phyloP scores from a whole-genome alignment of 2,888 invertebrate species.

The Pachydiplax longipennis region DNA sequence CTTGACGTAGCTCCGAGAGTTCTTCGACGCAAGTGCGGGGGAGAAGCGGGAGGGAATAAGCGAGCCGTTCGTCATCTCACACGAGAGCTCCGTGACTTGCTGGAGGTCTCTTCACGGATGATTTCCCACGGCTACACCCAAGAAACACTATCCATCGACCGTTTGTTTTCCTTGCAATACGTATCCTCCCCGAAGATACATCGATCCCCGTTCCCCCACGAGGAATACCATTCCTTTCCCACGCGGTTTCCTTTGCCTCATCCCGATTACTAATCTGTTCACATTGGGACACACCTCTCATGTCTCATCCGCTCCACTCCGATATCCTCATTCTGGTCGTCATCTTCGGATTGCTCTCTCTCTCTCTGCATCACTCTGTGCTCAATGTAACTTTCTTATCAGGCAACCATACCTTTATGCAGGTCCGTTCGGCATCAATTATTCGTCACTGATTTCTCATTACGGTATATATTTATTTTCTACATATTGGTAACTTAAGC shows the following conservation, averaged over 20 bases:
- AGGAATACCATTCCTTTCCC: too few relatives aligned
- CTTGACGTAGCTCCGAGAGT: background rate
- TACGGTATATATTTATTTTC: too few relatives aligned
- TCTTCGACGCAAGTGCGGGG: background rate
- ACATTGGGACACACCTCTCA: background rate
- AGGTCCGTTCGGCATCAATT: too few relatives aligned
- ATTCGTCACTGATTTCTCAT: too few relatives aligned
- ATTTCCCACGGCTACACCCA: background rate
- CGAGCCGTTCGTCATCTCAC: background rate
- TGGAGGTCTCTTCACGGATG: background rate
- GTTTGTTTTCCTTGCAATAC: background rate
- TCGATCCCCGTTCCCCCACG: too few relatives aligned
- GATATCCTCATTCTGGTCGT: background rate
- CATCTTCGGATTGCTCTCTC: background rate
- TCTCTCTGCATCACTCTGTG: too few relatives aligned
- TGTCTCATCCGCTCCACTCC: background rate
- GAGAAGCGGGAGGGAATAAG: background rate
- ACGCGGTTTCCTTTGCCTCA: too few relatives aligned
- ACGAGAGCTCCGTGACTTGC: background rate
- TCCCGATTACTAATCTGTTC: too few relatives aligned
- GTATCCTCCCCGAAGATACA: too few relatives aligned
- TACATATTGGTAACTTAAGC: too few relatives aligned
- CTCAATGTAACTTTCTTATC: too few relatives aligned
- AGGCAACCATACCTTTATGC: too few relatives aligned
- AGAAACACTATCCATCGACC: background rate